Conservation (phyloP, 2,113 vertebrate species). For the Clarias macrocephalus region DNA sequence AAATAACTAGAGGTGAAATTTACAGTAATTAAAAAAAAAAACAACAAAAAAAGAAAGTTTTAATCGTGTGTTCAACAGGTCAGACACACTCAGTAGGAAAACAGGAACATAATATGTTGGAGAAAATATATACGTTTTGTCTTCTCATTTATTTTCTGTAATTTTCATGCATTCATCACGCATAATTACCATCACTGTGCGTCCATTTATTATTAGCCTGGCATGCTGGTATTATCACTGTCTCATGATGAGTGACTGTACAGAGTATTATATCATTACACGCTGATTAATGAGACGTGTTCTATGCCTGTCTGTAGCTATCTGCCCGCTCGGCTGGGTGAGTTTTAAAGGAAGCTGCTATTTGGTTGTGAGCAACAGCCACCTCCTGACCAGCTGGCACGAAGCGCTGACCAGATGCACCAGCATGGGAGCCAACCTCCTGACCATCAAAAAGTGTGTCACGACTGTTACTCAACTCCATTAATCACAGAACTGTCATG, state of each 20-base stretch:
- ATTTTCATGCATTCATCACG: too few species aligned
- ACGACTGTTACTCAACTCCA: too few species aligned
- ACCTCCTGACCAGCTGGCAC: conserved; percentile 74
- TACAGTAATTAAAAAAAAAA: background rate
- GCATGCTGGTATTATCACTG: background rate
- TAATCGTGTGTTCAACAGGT: background rate
- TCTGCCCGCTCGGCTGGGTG: conserved; percentile 72
- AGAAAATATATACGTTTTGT: background rate
- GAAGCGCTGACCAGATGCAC: conserved; percentile 67
- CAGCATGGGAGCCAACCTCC: conserved; percentile 59
- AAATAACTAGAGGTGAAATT: background rate
- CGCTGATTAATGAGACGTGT: background rate
- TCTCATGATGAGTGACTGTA: background rate
- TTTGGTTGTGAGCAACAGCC: conserved; percentile 71
- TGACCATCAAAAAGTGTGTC: conserved; percentile 71
- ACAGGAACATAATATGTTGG: background rate
- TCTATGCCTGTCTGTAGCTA: conserved; percentile 57
- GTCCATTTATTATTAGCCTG: background rate
- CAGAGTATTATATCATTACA: background rate
- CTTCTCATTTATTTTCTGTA: background rate
- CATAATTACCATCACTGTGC: background rate
- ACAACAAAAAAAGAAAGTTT: background rate
- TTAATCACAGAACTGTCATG: background rate
- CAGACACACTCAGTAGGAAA: background rate
- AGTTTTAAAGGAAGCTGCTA: conserved; percentile 74